A percentile compares a stretch with the other conserved stretches of the same genome.
Conservation (phyloP, 1,140 invertebrate species). For the Pseudoatta argentina region DNA sequence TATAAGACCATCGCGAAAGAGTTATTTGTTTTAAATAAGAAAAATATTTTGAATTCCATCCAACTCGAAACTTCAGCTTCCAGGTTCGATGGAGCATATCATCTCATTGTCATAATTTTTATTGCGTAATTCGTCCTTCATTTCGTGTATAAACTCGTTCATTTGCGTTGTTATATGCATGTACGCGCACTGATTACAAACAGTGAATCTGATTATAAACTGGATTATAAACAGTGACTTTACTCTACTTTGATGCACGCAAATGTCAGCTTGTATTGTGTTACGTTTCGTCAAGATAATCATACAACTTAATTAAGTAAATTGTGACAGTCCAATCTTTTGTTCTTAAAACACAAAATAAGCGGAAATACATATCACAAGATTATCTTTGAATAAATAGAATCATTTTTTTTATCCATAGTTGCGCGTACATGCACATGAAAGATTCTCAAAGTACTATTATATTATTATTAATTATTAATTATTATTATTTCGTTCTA, state of each 20-base stretch:
- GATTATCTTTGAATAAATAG: slow-evolving; percentile 21
- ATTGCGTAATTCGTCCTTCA: slow-evolving; percentile 67
- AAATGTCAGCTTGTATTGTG: not conserved
- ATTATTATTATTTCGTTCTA: slow-evolving; percentile 58
- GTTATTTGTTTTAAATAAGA: slow-evolving; percentile 22
- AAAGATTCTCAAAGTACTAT: slow-evolving; percentile 40
- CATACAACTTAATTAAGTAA: slow-evolving; percentile 12
- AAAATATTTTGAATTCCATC: slow-evolving; percentile 4
- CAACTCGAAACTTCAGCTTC: slow-evolving; percentile 18
- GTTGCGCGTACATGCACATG: slow-evolving; percentile 23
- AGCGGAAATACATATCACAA: slow-evolving; percentile 3
- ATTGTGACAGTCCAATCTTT: not conserved
- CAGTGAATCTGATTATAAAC: not conserved
- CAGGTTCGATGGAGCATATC: slow-evolving; percentile 47
- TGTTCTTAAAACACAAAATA: not conserved
- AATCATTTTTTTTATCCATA: slow-evolving; percentile 8
- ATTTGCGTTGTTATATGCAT: slow-evolving; percentile 63
- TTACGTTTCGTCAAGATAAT: not conserved
- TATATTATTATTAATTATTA: slow-evolving; percentile 40
- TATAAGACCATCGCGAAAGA: not conserved
- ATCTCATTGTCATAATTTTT: slow-evolving; percentile 56
- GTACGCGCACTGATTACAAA: slow-evolving; percentile 38
- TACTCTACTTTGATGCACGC: no score
- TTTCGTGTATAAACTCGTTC: slow-evolving; percentile 78
- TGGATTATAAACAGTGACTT: no score